Percentiles rank a stretch among this genome's conserved stretches.
Conservation (phyloP, 35 echinoderm and acorn worm genomes). For the Patiria miniata region DNA sequence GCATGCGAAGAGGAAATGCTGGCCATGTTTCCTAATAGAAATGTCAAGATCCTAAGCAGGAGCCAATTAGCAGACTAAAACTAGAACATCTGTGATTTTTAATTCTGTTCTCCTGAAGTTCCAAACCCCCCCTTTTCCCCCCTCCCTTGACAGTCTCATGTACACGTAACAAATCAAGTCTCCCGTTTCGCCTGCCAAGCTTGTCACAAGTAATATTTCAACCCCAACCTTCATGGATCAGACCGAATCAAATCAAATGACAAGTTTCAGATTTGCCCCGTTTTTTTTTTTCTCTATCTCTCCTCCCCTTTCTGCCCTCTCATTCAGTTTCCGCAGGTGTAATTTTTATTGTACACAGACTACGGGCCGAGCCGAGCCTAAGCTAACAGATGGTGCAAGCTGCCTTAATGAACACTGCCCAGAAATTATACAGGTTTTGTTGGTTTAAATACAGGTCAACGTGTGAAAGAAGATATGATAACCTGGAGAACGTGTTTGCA, state of each 20-base stretch:
- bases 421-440: background rate
- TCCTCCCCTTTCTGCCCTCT: background rate
- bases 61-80: slow-evolving; percentile 17
- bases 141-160: too few species aligned
- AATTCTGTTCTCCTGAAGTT: background rate
- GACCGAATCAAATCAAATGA: slow-evolving; percentile 19
- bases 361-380: background rate
- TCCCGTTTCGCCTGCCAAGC: background rate
- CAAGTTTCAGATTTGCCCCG: background rate
- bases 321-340: background rate
- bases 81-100: slow-evolving; percentile 11
- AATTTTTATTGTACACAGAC: slow-evolving; percentile 23
- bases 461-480: slow-evolving; percentile 31
- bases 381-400: slow-evolving; percentile 5
- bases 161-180: too few species aligned
- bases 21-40: background rate
- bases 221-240: slow-evolving; percentile 2
- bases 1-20: slow-evolving; percentile 6
- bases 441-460: slow-evolving; percentile 27
- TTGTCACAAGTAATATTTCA: slow-evolving; percentile 8
- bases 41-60: background rate
- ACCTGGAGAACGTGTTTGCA: background rate
- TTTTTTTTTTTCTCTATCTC: background rate
- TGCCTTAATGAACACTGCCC: slow-evolving; percentile 2
- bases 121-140: background rate